These are phyloP conservation scores for Hafferia zeledoni DNA, from an alignment of 2,797 vertebrate species.

Conservation along the genomic window DNA sequence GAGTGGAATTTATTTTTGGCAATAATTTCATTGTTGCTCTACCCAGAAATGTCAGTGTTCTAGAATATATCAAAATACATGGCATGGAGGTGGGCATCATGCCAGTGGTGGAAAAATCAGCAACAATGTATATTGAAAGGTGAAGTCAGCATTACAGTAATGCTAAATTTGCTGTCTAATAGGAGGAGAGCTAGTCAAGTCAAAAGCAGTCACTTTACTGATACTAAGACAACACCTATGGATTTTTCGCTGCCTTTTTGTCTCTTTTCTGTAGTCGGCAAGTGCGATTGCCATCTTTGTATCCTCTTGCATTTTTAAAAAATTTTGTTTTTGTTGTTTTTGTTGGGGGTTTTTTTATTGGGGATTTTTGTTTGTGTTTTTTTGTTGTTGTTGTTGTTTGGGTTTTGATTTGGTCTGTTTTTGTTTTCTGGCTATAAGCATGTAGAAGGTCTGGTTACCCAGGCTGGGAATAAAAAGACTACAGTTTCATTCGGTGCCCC, in stretches of 20 bases:
- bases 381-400: background rate
- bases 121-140: background rate
- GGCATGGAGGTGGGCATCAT: fast-evolving
- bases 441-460: background rate
- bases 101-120: background rate
- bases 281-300: background rate
- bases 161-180: background rate
- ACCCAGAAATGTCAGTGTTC: background rate
- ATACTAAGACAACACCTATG: background rate
- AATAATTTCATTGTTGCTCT: background rate
- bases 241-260: background rate
- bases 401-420: background rate
- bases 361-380: background rate
- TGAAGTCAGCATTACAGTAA: background rate
- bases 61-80: background rate
- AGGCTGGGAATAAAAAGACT: background rate
- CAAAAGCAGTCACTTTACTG: background rate
- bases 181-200: background rate
- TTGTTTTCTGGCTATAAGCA: background rate
- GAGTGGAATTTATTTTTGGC: background rate
- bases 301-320: no score
- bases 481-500: background rate
- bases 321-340: background rate
- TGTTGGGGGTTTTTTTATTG: background rate
- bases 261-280: background rate